Percentiles rank a stretch among this genome's conserved stretches.
Conservation (phyloP, 2,113 vertebrate genomes). For the Carassius gibelio region DNA sequence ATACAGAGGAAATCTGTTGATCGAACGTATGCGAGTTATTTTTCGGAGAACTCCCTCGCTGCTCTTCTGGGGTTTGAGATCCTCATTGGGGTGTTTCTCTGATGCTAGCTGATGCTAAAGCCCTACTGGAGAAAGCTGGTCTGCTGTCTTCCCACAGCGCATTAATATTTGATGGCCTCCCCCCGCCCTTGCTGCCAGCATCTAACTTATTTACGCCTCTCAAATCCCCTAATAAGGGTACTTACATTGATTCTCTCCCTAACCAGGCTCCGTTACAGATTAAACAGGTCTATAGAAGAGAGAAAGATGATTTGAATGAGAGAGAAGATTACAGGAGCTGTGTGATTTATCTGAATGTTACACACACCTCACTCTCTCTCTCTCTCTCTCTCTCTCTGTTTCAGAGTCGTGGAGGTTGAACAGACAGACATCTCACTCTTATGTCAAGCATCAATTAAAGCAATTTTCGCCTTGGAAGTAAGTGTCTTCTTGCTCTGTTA, state of each 20-base stretch:
- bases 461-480: constrained; percentile 22
- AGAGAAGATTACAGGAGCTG: constrained; percentile 62
- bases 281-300: constrained; percentile 61
- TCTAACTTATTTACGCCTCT: constrained; percentile 57
- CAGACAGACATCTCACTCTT: constrained; percentile 52
- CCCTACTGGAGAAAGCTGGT: constrained; percentile 57
- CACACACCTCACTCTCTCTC: constrained; percentile 1
- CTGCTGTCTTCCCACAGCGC: constrained; percentile 53
- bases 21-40: not conserved
- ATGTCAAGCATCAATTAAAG: constrained; percentile 33
- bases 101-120: constrained; percentile 49
- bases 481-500: constrained; percentile 1
- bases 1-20: not conserved
- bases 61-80: not conserved
- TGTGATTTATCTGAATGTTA: constrained; percentile 32
- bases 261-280: constrained; percentile 68
- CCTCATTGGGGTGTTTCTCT: constrained; percentile 59
- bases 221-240: constrained; percentile 75
- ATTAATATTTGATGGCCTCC: constrained; percentile 72
- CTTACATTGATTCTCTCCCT: constrained; percentile 74
- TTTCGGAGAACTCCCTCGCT: not conserved
- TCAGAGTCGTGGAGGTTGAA: not conserved
- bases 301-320: constrained; percentile 38
- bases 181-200: constrained; percentile 47
- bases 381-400: not conserved